Conservation (phyloP, 2,113 vertebrate genomes). For the Poeciliopsis prolifica region DNA sequence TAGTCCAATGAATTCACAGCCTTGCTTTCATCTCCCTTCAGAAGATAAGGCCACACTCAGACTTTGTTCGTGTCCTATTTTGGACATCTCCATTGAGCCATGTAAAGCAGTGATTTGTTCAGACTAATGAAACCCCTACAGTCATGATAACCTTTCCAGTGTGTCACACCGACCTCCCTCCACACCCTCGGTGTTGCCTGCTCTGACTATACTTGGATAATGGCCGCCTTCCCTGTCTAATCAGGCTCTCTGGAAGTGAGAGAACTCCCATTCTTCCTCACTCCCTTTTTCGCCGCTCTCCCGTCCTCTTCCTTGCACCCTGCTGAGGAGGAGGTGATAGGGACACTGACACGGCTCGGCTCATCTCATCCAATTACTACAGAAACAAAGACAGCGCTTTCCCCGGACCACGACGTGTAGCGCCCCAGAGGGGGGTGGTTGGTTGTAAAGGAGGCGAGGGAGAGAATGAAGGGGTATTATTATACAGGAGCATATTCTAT, state of each 20-base stretch:
- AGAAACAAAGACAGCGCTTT: conserved; percentile 73
- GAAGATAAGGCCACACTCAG: conserved; percentile 54
- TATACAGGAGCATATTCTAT: conserved; percentile 4
- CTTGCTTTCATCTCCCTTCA: conserved; percentile 54
- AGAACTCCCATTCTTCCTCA: conserved; percentile 40
- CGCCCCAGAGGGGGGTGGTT: conserved; percentile 43
- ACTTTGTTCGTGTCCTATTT: conserved; percentile 61
- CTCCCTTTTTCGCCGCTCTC: conserved; percentile 35
- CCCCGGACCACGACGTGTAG: conserved; percentile 53
- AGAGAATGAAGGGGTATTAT: conserved; percentile 14
- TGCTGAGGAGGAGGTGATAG: conserved; percentile 69
- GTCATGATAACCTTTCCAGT: conserved; percentile 76
- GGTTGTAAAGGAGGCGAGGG: conserved; percentile 28
- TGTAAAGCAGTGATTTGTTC: conserved; percentile 76
- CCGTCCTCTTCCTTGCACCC: conserved; percentile 55
- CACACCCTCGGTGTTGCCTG: conserved; percentile 43
- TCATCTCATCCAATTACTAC: conserved; percentile 76
- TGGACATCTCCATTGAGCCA: conserved; percentile 68
- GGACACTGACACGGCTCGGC: conserved; percentile 71
- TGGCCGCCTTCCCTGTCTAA: conserved; percentile 66
- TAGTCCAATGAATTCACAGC: conserved; percentile 48
- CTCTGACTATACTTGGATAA: conserved; percentile 67
- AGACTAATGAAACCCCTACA: conserved; percentile 71
- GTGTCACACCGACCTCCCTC: conserved; percentile 55
- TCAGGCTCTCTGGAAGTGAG: conserved; percentile 57